Evolutionary conservation across 2,797 vertebrate species (phyloP), one percentile per base, ranked within the genome.

Genomic region (Sebastes cheni): DNA sequence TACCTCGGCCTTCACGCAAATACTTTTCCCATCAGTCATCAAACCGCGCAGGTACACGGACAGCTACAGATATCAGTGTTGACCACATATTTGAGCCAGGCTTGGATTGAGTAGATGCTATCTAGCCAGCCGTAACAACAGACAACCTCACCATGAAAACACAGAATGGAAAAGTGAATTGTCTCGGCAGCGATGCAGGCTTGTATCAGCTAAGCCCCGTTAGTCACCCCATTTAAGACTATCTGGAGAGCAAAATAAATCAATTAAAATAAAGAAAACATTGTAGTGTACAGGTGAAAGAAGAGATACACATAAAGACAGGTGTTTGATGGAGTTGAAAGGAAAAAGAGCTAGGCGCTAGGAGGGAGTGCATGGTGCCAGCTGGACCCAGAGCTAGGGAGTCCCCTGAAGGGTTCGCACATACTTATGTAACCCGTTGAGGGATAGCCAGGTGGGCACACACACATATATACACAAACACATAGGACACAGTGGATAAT

Each of bases 11-110:
- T 87, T 91, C 87, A 86, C 68, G 32, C 83, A 81, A 87, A 90
- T 87, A 90, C 80, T 86, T 89, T 88, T 67, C 65, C 84, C 86
- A 86, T 89, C 86, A 86, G 89, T 91, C 87, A 87, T 83, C 76
- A 85, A 72, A 81, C 79, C 65, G 84, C 52, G 54, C 62, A 67
- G 79, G 70, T 77, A 13, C 34, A 74, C 6, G 29, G 79, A 87
- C 75, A 85, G 76, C 71, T n/a, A 36, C 46, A 77, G 66, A 79
- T 79, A 78, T 71, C 75, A 66, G 67, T 65, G 86, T 72, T 82
- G 85, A 77, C 83, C 85, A 81, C 72, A 82, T 62, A 79, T 78
- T 82, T 74, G 62, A 85, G 81, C 22, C 62, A 42, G 72, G 60
- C 75, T 61, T 61, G 52, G 54, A 80, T n/a, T 76, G 82, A 80